Evolutionary conservation across 92 coral and sea anemone species (phyloP).

Genomic region (Zoanthus sansibaricus): DNA sequence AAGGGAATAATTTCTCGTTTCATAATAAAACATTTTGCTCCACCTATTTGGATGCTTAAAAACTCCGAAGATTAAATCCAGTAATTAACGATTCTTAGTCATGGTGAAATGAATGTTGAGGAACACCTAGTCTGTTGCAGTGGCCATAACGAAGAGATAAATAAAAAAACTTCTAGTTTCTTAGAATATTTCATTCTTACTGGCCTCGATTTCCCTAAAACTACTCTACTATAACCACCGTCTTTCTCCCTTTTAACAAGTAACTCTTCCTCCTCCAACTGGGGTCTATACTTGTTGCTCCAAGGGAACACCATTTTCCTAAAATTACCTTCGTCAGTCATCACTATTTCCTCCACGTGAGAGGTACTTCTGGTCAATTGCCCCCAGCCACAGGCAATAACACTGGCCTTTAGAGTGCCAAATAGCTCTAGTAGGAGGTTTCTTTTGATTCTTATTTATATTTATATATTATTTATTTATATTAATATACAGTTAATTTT

Average conservation of each 20-base stretch:
- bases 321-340: conserved; percentile 40
- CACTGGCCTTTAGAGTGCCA: conserved; percentile 23
- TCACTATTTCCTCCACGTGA: conserved; percentile 50
- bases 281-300: conserved; percentile 52
- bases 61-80: conserved; percentile 3
- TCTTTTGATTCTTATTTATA: conserved; percentile 31
- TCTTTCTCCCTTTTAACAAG: conserved; percentile 45
- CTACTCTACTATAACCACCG: conserved; percentile 49
- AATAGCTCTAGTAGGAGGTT: conserved; percentile 49
- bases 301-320: conserved; percentile 43
- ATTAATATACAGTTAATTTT: too few species aligned
- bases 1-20: conserved; percentile 15
- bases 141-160: conserved; percentile 57
- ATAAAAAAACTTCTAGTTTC: conserved; percentile 54
- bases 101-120: conserved; percentile 30
- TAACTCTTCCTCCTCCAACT: conserved; percentile 41
- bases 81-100: background rate
- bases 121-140: conserved; percentile 64
- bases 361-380: conserved; percentile 48
- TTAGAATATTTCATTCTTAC: conserved; percentile 56
- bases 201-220: conserved; percentile 54
- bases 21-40: conserved; percentile 11
- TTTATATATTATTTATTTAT: too few species aligned
- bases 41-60: conserved; percentile 3
- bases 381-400: conserved; percentile 36